Evolutionary conservation across 2,888 invertebrate species (phyloP).

Genomic region (Epirrhoe tristata): DNA sequence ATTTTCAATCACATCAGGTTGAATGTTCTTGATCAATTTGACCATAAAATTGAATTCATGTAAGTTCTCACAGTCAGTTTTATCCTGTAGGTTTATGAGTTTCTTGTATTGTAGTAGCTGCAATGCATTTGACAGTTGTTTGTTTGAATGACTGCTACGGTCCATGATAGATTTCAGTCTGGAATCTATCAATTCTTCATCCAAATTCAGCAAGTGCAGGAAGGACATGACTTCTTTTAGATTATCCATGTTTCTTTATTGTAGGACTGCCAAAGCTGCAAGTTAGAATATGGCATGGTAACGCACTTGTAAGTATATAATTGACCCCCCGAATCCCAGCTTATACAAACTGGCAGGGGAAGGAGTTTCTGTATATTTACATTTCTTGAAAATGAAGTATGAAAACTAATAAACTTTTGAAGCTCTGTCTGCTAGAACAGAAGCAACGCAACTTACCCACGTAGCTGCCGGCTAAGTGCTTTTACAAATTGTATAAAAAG

Average conservation of each 20-base stretch:
- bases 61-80: conserved; percentile 70
- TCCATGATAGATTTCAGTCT: conserved; percentile 67
- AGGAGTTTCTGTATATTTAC: too few relatives aligned
- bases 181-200: conserved; percentile 71
- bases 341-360: too few relatives aligned
- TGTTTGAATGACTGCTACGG: conserved; percentile 55
- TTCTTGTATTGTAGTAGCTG: conserved; percentile 75
- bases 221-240: conserved; percentile 63
- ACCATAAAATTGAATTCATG: conserved; percentile 66
- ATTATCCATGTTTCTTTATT: conserved; percentile 41
- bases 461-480: too few relatives aligned
- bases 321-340: too few relatives aligned
- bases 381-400: too few relatives aligned
- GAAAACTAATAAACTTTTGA: too few relatives aligned
- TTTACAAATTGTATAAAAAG: too few relatives aligned
- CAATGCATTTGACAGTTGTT: conserved; percentile 64
- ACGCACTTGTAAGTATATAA: too few relatives aligned
- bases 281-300: neutral
- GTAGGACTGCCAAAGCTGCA: neutral
- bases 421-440: too few relatives aligned
- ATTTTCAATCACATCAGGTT: conserved; percentile 58
- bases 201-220: conserved; percentile 74
- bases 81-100: conserved; percentile 70
- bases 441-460: too few relatives aligned
- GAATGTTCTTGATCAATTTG: conserved; percentile 58